phyloP scores from a whole-genome alignment of 1,140 invertebrate genomes.

The Eurosta solidaginis region DNA sequence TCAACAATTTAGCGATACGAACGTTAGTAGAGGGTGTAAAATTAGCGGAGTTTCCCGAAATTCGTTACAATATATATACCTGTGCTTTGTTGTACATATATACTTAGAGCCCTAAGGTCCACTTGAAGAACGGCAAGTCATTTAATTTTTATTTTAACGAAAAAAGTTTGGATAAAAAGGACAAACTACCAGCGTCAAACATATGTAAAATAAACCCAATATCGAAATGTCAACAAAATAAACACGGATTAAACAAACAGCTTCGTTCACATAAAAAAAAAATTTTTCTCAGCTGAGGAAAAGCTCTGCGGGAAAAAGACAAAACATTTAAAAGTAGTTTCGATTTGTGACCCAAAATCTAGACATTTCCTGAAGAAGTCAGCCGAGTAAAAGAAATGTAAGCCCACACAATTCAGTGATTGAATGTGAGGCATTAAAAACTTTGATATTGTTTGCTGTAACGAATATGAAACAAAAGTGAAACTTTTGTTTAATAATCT shows the following conservation, averaged over 20 bases:
- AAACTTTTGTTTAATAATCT: slow-evolving; percentile 13
- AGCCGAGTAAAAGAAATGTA: neutral
- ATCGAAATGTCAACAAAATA: slow-evolving; percentile 32
- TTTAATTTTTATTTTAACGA: neutral
- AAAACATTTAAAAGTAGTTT: neutral
- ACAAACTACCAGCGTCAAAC: neutral
- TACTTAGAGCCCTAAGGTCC: neutral
- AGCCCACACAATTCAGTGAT: neutral
- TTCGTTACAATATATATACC: too few species aligned
- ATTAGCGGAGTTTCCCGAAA: too few species aligned
- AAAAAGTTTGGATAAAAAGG: neutral
- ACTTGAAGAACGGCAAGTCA: too few species aligned
- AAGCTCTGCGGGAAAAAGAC: neutral
- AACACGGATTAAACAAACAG: slow-evolving; percentile 28
- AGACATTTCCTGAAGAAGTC: neutral
- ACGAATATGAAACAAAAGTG: neutral
- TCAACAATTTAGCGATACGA: too few species aligned
- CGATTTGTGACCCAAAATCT: neutral
- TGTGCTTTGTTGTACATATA: too few species aligned
- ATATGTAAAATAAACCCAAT: neutral
- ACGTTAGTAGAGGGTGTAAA: too few species aligned
- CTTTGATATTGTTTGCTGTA: neutral
- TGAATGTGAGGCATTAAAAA: neutral
- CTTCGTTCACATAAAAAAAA: neutral
- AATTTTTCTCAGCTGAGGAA: neutral